A percentile compares a stretch with the other conserved stretches of the same genome.
These are phyloP conservation scores for Hippocampus abdominalis DNA, from an alignment of 2,113 vertebrate species.

Conservation along the genomic window DNA sequence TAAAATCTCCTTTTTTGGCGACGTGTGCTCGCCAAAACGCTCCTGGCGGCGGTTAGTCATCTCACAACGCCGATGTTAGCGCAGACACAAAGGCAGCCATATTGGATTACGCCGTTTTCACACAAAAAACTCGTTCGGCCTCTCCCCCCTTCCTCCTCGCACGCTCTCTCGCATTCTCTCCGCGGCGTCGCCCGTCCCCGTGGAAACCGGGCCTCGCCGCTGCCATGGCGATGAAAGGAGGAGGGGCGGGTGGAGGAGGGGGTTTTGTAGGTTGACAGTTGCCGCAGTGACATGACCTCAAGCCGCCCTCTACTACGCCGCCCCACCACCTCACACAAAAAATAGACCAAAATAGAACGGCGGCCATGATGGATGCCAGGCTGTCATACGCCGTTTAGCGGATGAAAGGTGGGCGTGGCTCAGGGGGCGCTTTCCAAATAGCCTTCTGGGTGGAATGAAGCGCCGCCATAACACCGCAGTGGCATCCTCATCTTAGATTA, in stretches of 20 bases:
- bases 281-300: conserved; percentile 64
- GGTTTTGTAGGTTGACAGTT: conserved; percentile 61
- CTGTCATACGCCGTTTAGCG: conserved; percentile 53
- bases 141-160: conserved; percentile 51
- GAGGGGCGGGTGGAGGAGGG: conserved; percentile 31
- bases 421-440: conserved; percentile 34
- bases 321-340: conserved; percentile 12
- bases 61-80: conserved; percentile 29
- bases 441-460: conserved; percentile 26
- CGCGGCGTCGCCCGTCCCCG: conserved; percentile 51
- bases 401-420: conserved; percentile 42
- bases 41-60: conserved; percentile 52
- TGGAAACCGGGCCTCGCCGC: conserved; percentile 62
- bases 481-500: conserved; percentile 10
- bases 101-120: conserved; percentile 70
- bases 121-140: conserved; percentile 63
- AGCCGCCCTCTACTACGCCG: conserved; percentile 47
- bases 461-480: conserved; percentile 12
- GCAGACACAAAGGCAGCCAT: conserved; percentile 62
- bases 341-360: conserved; percentile 34
- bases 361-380: conserved; percentile 50
- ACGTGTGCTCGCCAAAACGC: conserved; percentile 16
- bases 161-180: conserved; percentile 64
- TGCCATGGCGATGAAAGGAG: conserved; percentile 70
- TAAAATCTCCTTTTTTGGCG: conserved; percentile 7